Evolutionary conservation across 2,888 invertebrate genomes (phyloP).

Genomic region (Pollenia griseotomentosa): DNA sequence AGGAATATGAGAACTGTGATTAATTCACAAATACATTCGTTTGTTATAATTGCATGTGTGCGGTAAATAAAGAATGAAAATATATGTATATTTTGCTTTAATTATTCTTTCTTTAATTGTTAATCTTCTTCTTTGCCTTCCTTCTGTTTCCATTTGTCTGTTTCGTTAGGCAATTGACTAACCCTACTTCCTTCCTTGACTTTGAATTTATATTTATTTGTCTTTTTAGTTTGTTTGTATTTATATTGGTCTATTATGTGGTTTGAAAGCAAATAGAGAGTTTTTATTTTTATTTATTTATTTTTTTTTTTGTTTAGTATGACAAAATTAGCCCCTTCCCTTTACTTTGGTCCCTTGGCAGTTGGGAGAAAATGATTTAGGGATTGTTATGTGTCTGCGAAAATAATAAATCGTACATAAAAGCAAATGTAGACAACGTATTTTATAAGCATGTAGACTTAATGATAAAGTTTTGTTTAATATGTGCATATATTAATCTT

Average conservation of each 20-base stretch:
- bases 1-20: too few relatives aligned
- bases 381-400: too few relatives aligned
- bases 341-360: too few relatives aligned
- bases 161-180: background rate
- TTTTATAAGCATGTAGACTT: too few relatives aligned
- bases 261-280: conserved; percentile 6
- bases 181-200: conserved; percentile 8
- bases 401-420: too few relatives aligned
- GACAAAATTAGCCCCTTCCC: too few relatives aligned
- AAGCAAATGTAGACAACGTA: too few relatives aligned
- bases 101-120: conserved; percentile 6
- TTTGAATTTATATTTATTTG: conserved; percentile 32
- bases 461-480: too few relatives aligned
- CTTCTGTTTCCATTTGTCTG: background rate
- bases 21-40: background rate
- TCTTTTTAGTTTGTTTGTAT: conserved; percentile 21
- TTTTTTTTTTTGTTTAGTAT: background rate
- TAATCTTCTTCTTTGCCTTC: background rate
- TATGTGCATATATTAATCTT: too few relatives aligned
- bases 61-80: background rate
- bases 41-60: background rate
- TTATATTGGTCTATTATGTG: conserved; percentile 35
- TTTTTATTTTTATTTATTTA: background rate
- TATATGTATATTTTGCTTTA: background rate
- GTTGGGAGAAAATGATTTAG: too few relatives aligned